Percentiles rank a stretch among this genome's conserved stretches.
phyloP scores from a whole-genome alignment of 2,113 vertebrate species.

The Bucco capensis region DNA sequence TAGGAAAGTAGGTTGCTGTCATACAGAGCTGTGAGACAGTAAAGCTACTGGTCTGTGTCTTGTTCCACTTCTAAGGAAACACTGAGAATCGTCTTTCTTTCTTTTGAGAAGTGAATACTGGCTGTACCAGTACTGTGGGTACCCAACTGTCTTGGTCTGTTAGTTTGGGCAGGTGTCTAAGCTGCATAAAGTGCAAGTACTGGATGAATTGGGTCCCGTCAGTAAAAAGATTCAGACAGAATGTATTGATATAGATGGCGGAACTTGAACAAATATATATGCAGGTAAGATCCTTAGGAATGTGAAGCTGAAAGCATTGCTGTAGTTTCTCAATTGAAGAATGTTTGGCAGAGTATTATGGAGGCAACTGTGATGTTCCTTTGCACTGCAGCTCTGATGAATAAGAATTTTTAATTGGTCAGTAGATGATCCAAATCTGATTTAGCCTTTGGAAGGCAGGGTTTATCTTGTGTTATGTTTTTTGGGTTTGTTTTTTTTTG shows the following conservation, averaged over 20 bases:
- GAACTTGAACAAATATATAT: background rate
- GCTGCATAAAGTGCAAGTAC: background rate
- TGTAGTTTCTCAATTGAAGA: background rate
- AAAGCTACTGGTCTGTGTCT: background rate
- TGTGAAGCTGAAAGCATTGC: background rate
- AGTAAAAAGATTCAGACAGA: background rate
- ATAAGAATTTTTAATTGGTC: background rate
- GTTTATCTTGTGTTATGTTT: too few relatives aligned
- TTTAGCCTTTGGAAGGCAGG: background rate
- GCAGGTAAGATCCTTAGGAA: background rate
- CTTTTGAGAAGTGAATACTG: background rate
- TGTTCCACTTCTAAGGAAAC: background rate
- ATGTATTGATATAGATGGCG: background rate
- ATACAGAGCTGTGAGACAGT: background rate
- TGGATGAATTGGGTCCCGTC: background rate
- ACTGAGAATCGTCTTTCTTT: background rate
- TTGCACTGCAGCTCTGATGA: background rate
- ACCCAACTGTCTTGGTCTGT: background rate
- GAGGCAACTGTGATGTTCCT: background rate
- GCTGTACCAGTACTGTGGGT: background rate
- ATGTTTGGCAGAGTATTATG: background rate
- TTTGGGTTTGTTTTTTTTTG: too few relatives aligned
- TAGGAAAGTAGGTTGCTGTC: background rate
- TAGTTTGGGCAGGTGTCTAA: background rate
- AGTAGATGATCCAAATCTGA: background rate